These are phyloP conservation scores for Scopus umbretta DNA, from an alignment of 2,113 vertebrate genomes.

Conservation along the genomic window DNA sequence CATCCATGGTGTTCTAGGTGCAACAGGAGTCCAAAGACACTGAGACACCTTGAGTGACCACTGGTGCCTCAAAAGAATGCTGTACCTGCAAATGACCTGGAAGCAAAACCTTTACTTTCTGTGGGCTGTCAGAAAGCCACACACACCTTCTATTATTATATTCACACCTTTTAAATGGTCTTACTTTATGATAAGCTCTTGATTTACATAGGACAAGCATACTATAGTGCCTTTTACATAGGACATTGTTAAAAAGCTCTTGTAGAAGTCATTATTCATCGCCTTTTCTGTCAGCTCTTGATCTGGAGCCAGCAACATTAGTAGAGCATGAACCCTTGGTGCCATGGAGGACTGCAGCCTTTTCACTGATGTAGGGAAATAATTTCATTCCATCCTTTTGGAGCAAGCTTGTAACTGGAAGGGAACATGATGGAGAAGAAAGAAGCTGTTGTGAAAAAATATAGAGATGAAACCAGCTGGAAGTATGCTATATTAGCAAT, in stretches of 20 bases:
- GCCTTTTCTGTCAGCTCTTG: background rate
- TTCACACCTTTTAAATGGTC: background rate
- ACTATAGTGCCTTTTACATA: background rate
- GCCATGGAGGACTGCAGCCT: background rate
- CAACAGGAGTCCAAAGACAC: background rate
- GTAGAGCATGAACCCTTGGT: background rate
- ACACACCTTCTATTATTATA: background rate
- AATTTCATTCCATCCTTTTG: background rate
- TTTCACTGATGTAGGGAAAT: background rate
- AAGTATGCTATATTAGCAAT: background rate
- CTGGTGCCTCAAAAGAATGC: background rate
- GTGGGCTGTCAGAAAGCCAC: background rate
- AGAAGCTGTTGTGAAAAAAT: background rate
- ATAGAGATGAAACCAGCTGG: background rate
- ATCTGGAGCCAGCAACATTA: background rate
- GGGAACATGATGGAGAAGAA: background rate
- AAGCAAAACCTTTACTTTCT: background rate
- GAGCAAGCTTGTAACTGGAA: background rate
- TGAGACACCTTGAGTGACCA: background rate
- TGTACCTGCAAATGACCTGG: background rate
- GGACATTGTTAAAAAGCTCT: background rate
- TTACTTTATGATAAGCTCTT: background rate
- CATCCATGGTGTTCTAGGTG: accelerated
- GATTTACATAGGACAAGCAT: background rate
- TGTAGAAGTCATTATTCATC: background rate